A percentile compares a stretch with the other conserved stretches of the same genome.
Evolutionary conservation across 2,888 invertebrate genomes (phyloP).

Genomic region (Tupiocoris notatus): DNA sequence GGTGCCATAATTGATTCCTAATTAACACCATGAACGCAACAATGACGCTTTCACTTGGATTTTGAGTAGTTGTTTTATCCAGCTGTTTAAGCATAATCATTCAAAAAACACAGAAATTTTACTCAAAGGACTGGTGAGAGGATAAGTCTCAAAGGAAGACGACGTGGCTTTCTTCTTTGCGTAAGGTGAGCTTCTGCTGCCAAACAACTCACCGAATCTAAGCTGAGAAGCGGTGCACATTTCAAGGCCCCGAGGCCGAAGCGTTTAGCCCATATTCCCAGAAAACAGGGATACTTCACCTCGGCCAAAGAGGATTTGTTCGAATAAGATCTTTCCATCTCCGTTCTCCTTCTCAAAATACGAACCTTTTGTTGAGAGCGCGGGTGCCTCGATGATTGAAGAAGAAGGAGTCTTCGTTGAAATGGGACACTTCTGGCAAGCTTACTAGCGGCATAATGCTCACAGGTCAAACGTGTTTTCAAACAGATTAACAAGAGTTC

Average conservation of each 20-base stretch:
- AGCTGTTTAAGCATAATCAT: too few relatives aligned
- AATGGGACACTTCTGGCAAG: slow-evolving; percentile 23
- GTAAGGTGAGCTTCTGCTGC: background rate
- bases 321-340: background rate
- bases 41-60: too few relatives aligned
- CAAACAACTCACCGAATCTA: background rate
- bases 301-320: background rate
- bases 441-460: background rate
- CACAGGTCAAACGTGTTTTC: slow-evolving; percentile 22
- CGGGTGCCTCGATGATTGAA: background rate
- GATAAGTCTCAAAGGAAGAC: background rate
- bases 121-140: background rate
- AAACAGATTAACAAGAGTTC: slow-evolving; percentile 23
- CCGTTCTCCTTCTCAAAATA: background rate
- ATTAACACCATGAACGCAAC: too few relatives aligned
- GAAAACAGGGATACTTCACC: background rate
- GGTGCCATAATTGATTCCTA: too few relatives aligned
- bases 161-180: background rate
- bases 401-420: background rate
- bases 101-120: too few relatives aligned
- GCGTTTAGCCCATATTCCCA: background rate
- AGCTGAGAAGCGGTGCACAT: background rate
- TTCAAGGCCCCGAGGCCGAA: background rate
- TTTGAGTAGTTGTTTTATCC: too few relatives aligned
- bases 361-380: slow-evolving; percentile 18